phyloP scores from a whole-genome alignment of 2,888 invertebrate species.

The Trachelus tabidus region DNA sequence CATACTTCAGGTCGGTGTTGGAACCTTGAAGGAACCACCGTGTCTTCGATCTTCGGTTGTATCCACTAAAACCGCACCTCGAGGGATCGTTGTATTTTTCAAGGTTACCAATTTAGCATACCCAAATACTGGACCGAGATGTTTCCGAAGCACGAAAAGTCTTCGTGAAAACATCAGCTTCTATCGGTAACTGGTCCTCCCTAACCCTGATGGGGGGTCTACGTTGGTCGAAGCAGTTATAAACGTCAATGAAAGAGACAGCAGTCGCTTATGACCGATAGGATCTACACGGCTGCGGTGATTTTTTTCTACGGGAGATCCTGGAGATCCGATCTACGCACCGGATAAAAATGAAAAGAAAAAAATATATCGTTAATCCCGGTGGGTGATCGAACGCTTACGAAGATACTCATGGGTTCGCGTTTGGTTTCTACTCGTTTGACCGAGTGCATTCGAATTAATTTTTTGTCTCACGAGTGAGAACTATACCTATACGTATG shows the following conservation, averaged over 20 bases:
- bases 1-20: slow-evolving; percentile 53
- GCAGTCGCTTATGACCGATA: slow-evolving; percentile 26
- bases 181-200: not conserved
- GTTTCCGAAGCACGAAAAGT: not conserved
- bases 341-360: not conserved
- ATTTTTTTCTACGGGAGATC: not conserved
- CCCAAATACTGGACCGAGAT: slow-evolving; percentile 32
- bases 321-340: not conserved
- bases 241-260: slow-evolving; percentile 20
- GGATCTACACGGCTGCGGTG: slow-evolving; percentile 3
- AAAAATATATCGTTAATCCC: not conserved
- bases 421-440: not conserved
- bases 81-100: slow-evolving; percentile 5
- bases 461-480: not conserved
- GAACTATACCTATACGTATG: not conserved
- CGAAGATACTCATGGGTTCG: not conserved
- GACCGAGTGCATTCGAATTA: not conserved
- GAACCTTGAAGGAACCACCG: slow-evolving; percentile 8
- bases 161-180: not conserved
- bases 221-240: not conserved
- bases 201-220: not conserved
- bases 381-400: not conserved
- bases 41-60: slow-evolving; percentile 1
- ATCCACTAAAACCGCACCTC: slow-evolving; percentile 1
- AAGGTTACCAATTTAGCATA: slow-evolving; percentile 31